Base-by-base conservation (phyloP, 2,113 vertebrate genomes). In the Apeltes quadracus region DNA sequence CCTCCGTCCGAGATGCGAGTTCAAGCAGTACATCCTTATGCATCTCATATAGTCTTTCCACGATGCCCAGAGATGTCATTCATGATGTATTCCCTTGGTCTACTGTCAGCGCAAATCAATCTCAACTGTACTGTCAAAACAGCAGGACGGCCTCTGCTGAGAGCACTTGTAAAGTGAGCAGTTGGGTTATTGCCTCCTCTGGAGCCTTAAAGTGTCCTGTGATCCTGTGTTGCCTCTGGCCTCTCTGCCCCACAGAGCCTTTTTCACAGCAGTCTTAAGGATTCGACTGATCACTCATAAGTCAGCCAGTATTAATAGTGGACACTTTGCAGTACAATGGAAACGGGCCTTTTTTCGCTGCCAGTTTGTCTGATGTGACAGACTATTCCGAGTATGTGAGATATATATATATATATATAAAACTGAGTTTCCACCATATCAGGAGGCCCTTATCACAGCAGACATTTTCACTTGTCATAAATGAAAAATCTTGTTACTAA, bases 141-240 rank as follows among this genome's bases (percentile, higher is more conserved):
- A 91, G 84, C 85, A 88, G 81, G 83, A 85, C 84, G 76, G 84
- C 81, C 81, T 89, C 79, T 80, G 88, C 90, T 91, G 81, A 90
- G 87, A 92, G 88, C 90, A 85, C 85, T 90, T 83, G 82, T 90
- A 84, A 91, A 90, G 86, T 92, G 91, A 92, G 90, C 92, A 93
- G 90, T 91, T 88, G 87, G 89, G 69, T 79, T 58, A 81, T 80
- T 75, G 78, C 83, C 69, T 91, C 81, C 81, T 89, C 76, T 66
- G 71, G 78, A 88, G 89, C 70, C 55, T 84, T 80, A 84, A 71
- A 88, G 81, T 79, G 85, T 84, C 86, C 79, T 78, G 83, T 65
- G 55, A 86, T 87, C 70, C 81, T 67, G 67, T 29, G 67, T 76
- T 84, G 88, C 89, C 86, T 75, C 80, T 90, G 82, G 83, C 85